These are phyloP conservation scores for Pyxicephalus adspersus DNA, from an alignment of 2,113 vertebrate species.

Conservation along the genomic window DNA sequence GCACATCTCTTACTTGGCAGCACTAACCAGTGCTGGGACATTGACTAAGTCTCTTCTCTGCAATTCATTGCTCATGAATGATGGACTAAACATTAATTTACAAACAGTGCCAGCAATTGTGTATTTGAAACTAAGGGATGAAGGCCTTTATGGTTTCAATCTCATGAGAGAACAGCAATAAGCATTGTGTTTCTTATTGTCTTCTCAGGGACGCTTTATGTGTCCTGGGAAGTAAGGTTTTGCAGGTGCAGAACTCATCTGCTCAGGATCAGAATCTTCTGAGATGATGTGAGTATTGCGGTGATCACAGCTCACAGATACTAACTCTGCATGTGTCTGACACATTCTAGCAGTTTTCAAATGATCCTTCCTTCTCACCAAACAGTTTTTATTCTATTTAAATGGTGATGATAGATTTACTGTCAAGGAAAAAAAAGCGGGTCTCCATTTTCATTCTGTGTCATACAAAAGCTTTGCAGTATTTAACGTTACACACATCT, in stretches of 20 bases:
- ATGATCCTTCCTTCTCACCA: constrained; percentile 64
- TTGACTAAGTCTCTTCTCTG: constrained; percentile 27
- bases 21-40: constrained; percentile 29
- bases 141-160: constrained; percentile 42
- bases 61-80: constrained; percentile 42
- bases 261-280: constrained; percentile 53
- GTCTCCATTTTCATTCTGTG: constrained; percentile 64
- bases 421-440: constrained; percentile 61
- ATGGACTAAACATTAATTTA: constrained; percentile 55
- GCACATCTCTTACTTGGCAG: constrained; percentile 47
- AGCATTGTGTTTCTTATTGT: constrained; percentile 57
- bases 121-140: constrained; percentile 42
- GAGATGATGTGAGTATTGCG: constrained; percentile 45
- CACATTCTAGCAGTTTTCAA: constrained; percentile 66
- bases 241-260: constrained; percentile 55
- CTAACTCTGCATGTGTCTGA: constrained; percentile 65
- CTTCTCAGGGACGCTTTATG: constrained; percentile 49
- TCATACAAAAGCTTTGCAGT: constrained; percentile 60
- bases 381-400: constrained; percentile 68
- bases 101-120: constrained; percentile 48
- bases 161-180: constrained; percentile 52
- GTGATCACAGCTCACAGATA: constrained; percentile 62
- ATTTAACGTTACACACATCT: constrained; percentile 68
- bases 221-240: constrained; percentile 46
- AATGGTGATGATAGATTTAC: constrained; percentile 70